Evolutionary conservation across 2,113 vertebrate species (phyloP).

Genomic region (Xenopus borealis): DNA sequence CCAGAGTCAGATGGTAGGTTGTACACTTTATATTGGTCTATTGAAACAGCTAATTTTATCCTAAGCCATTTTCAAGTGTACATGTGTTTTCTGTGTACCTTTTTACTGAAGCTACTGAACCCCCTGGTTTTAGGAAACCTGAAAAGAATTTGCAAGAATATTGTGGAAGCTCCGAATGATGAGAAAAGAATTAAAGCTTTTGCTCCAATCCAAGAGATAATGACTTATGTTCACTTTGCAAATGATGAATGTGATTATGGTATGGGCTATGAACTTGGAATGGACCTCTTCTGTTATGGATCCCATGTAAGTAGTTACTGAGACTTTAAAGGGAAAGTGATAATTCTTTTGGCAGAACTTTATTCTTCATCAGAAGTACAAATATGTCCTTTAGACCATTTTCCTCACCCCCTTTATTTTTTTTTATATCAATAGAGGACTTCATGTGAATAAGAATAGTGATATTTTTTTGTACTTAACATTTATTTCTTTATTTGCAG

Average conservation of each 20-base stretch:
- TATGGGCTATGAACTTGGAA: constrained; percentile 92
- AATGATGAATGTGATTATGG: constrained; percentile 98
- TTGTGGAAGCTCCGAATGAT: constrained; percentile 81
- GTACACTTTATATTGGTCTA: not conserved
- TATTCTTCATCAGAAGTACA: too few species aligned
- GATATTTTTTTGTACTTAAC: too few species aligned
- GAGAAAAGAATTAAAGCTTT: constrained; percentile 87
- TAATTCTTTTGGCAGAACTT: too few species aligned
- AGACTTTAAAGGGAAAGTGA: not conserved
- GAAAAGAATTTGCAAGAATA: constrained; percentile 86
- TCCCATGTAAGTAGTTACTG: constrained; percentile 80
- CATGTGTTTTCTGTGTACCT: too few species aligned
- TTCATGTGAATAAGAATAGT: too few species aligned
- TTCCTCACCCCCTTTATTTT: too few species aligned
- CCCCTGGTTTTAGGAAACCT: constrained; percentile 68
- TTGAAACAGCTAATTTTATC: too few species aligned
- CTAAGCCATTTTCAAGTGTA: too few species aligned
- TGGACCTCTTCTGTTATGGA: constrained; percentile 91
- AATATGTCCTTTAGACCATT: too few species aligned
- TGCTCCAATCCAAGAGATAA: constrained; percentile 89
- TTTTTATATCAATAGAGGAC: too few species aligned
- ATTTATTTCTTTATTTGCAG: constrained; percentile 55
- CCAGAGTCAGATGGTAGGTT: constrained; percentile 86
- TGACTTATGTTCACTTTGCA: constrained; percentile 94
- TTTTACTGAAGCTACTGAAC: not conserved